These are phyloP conservation scores for Enteromius unitaeniatus DNA, from an alignment of 2,797 vertebrate genomes.

Conservation along the genomic window DNA sequence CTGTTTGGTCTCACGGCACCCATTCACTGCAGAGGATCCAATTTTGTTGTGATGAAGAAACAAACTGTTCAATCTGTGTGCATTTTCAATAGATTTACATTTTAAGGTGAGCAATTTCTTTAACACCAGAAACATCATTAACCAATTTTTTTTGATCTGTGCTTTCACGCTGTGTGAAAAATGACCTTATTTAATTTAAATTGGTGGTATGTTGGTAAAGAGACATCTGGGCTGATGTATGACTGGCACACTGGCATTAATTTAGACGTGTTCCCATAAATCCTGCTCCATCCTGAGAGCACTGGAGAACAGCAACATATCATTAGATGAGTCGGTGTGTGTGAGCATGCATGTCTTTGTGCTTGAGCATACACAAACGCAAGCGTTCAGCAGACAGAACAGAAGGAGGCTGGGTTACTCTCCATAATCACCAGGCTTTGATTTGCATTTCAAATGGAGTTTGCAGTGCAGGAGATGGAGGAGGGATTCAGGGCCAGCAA, in stretches of 20 bases:
- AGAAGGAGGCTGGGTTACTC: conserved; percentile 46
- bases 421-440: conserved; percentile 36
- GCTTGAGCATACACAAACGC: conserved; percentile 11
- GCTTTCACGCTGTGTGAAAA: conserved; percentile 26
- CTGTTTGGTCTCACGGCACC: background rate
- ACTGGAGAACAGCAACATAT: conserved; percentile 20
- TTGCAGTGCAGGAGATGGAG: conserved; percentile 48
- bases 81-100: background rate
- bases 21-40: background rate
- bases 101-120: background rate
- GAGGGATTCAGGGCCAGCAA: conserved; percentile 21
- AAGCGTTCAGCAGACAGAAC: conserved; percentile 26
- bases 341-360: conserved; percentile 38
- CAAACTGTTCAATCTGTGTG: background rate
- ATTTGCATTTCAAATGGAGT: conserved; percentile 62
- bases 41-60: background rate
- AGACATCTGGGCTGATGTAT: conserved; percentile 52
- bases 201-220: conserved; percentile 31
- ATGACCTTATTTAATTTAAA: conserved; percentile 49
- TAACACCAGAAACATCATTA: background rate
- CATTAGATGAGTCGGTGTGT: conserved; percentile 23
- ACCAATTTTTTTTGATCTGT: conserved; percentile 16
- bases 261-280: conserved; percentile 46
- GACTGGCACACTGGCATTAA: conserved; percentile 33
- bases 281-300: conserved; percentile 21